Base-by-base conservation (phyloP, 2,888 invertebrate species). In the Pristionchus maxplancki region DNA sequence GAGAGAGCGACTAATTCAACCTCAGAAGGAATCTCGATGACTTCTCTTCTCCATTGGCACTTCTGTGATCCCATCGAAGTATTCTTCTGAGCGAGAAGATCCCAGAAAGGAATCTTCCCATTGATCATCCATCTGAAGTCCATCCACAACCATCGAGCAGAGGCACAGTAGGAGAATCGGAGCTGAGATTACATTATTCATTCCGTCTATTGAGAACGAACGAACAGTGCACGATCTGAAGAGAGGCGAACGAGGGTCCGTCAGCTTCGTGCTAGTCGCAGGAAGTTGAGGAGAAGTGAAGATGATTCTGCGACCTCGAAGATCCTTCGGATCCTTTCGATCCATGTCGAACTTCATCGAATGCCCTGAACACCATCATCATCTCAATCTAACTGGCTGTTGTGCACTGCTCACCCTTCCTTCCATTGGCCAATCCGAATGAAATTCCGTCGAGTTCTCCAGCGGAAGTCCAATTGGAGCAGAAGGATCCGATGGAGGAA, bases 81-180 rank as follows among this genome's bases (percentile, higher is more conserved):
- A 85, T 85, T 62, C 17, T 85, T 85, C 31, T 20, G 31, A 13
- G 13, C 48, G 2, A 85, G 24, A 24, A 40, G 83, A 28, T 40
- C 40, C 64, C 85, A 64, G 13, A 83, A 11, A 1, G 85, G 17
- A 28, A 11, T 64, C 17, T 28, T 4, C 9, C 64, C 44, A 44
- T 15, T n/a, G 0, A 31, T 53, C 40, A 62, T 64, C 48, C 85
- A 64, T 48, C 20, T n/a, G 40, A 64, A 40, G 40, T 64, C 37
- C 28, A 40, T 62, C 64, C 85, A 64, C 31, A 28, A 15, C 40
- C 40, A 58, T 37, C 28, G 78, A n/a, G n/a, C 13, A 11, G 78
- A 85, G 15, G 64, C 31, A 85, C 85, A 85, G n/a, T 64, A 85
- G 1, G 40, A 85, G 44, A 85, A 85, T 53, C 85, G 85, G 20